phyloP scores from a whole-genome alignment of 1,140 invertebrate species.

The Eufriesea mexicana region DNA sequence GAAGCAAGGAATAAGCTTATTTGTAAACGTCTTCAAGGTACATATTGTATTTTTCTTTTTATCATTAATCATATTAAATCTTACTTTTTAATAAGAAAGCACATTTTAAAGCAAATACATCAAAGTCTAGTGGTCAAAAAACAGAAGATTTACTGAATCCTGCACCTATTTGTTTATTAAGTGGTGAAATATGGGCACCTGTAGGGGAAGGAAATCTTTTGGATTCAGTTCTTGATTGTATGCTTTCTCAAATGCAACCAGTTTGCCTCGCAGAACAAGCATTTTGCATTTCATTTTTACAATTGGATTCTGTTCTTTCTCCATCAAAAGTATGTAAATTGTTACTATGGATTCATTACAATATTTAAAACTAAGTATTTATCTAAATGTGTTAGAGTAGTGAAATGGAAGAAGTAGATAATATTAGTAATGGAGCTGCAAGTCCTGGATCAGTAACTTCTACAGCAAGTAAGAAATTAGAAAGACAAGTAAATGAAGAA shows the following conservation, averaged over 20 bases:
- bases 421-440: conserved; percentile 69
- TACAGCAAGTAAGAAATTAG: conserved; percentile 85
- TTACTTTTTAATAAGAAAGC: conserved; percentile 7
- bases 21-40: conserved; percentile 74
- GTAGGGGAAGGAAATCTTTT: conserved; percentile 78
- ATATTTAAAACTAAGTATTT: conserved; percentile 22
- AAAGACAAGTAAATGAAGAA: conserved; percentile 89
- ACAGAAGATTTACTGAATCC: conserved; percentile 76
- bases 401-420: conserved; percentile 74
- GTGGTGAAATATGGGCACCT: conserved; percentile 75
- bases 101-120: conserved; percentile 62
- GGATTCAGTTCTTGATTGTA: conserved; percentile 90
- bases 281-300: conserved; percentile 97
- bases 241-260: conserved; percentile 94
- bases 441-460: conserved; percentile 77
- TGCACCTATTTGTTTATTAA: conserved; percentile 77
- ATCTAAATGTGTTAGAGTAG: conserved; percentile 58
- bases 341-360: background rate
- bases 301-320: conserved; percentile 87
- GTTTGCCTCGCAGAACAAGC: conserved; percentile 97
- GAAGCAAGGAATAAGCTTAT: conserved; percentile 85
- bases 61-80: conserved; percentile 4
- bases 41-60: background rate
- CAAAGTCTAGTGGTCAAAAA: conserved; percentile 74
- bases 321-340: conserved; percentile 77